Conservation (phyloP, 2,888 invertebrate species). For the Steromphala cineraria region DNA sequence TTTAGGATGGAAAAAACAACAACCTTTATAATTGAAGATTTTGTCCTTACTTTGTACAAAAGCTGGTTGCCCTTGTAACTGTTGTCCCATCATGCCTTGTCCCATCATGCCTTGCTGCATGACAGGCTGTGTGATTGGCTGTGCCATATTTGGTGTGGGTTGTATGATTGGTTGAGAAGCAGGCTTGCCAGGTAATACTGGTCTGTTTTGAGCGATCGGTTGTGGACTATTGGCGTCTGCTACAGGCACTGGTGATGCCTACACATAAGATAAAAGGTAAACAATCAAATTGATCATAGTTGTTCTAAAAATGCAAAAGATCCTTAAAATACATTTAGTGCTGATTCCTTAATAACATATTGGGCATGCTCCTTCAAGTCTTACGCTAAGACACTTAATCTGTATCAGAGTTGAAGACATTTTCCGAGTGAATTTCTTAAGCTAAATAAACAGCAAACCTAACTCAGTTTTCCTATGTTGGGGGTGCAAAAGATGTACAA, state of each 20-base stretch:
- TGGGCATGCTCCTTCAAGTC: no score
- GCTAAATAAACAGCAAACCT: no score
- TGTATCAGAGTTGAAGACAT: no score
- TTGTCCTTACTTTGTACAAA: constrained; percentile 57
- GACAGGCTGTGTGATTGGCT: constrained; percentile 33
- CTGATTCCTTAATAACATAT: no score
- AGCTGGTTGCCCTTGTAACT: constrained; percentile 47
- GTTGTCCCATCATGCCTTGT: constrained; percentile 16
- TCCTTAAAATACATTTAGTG: no score
- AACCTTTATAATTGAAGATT: neutral
- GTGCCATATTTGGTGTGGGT: constrained; percentile 39
- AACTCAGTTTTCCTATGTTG: no score
- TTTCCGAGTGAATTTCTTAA: no score
- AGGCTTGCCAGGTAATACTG: constrained; percentile 28
- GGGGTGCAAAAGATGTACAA: no score
- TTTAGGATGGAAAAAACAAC: neutral
- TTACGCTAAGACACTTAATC: no score
- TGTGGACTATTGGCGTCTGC: constrained; percentile 1
- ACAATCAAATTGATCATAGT: no score
- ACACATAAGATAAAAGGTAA: no score
- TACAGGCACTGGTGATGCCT: neutral
- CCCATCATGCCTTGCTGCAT: constrained; percentile 30
- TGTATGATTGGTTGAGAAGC: constrained; percentile 41
- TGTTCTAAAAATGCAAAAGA: no score
- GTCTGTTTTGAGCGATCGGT: constrained; percentile 27